Evolutionary conservation across 1,140 invertebrate species (phyloP).

Genomic region (Drosophila tani): DNA sequence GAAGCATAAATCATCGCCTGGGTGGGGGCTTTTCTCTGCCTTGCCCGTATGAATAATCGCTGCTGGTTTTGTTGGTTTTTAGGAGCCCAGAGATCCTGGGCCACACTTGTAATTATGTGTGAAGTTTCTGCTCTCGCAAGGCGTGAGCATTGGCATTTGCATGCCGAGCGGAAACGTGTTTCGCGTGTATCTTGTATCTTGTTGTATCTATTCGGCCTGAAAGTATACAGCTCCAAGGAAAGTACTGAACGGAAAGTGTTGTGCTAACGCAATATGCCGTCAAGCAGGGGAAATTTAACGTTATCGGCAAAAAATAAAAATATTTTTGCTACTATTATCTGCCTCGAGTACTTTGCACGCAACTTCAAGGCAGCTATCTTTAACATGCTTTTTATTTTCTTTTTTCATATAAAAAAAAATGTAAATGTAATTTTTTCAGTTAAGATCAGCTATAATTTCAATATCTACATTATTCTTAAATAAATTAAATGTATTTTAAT

Average conservation of each 20-base stretch:
- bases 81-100: not conserved
- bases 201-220: not conserved
- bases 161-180: constrained; percentile 44
- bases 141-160: constrained; percentile 31
- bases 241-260: not conserved
- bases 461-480: too few relatives aligned
- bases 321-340: too few relatives aligned
- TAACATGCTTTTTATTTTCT: too few relatives aligned
- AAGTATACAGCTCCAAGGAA: constrained; percentile 2
- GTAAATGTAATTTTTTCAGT: too few relatives aligned
- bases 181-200: not conserved
- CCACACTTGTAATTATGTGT: constrained; percentile 69
- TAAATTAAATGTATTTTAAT: too few relatives aligned
- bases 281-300: too few relatives aligned
- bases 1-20: constrained; percentile 38
- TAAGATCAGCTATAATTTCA: too few relatives aligned
- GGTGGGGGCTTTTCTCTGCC: constrained; percentile 17
- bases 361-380: too few relatives aligned
- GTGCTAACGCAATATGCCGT: not conserved
- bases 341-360: too few relatives aligned
- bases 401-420: too few relatives aligned
- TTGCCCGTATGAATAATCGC: constrained; percentile 19
- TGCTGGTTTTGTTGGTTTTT: constrained; percentile 10
- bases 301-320: too few relatives aligned
- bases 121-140: constrained; percentile 45